These are phyloP conservation scores for Ochlodes sylvanus DNA, from an alignment of 2,888 invertebrate genomes.

Conservation along the genomic window DNA sequence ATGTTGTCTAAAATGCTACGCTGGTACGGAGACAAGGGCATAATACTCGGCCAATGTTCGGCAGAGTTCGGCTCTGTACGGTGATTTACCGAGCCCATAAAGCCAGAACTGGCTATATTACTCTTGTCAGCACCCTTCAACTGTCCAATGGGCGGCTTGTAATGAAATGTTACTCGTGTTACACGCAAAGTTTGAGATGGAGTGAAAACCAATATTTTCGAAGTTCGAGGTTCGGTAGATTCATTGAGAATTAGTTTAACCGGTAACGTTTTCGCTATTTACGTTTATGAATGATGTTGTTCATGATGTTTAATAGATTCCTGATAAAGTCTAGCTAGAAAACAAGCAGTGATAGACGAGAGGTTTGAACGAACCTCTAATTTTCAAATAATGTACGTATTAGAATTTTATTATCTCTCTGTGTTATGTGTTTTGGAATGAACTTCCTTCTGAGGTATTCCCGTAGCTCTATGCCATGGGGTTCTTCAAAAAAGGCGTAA, in stretches of 20 bases:
- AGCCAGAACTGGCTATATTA: conserved; percentile 72
- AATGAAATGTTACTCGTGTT: conserved; percentile 61
- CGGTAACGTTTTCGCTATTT: not conserved
- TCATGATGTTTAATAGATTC: too few species aligned
- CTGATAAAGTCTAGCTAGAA: too few species aligned
- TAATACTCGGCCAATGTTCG: conserved; percentile 73
- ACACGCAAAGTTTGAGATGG: conserved; percentile 48
- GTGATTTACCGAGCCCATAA: conserved; percentile 78
- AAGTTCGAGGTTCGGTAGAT: conserved; percentile 11
- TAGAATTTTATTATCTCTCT: too few species aligned
- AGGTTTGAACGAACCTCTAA: too few species aligned
- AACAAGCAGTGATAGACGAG: too few species aligned
- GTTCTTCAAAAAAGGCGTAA: too few species aligned
- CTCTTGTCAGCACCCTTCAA: conserved; percentile 71
- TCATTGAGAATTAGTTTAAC: conserved; percentile 4
- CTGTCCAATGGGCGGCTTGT: conserved; percentile 50
- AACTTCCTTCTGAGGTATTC: too few species aligned
- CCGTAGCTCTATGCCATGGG: too few species aligned
- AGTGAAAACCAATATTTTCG: conserved; percentile 44
- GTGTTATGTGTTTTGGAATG: too few species aligned
- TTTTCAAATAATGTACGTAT: too few species aligned
- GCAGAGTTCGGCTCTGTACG: conserved; percentile 75
- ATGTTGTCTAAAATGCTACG: not conserved
- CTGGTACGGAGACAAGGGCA: not conserved
- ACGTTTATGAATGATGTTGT: too few species aligned